These are phyloP conservation scores for Ellobium chinense DNA, from an alignment of 2,888 invertebrate genomes.

Conservation along the genomic window DNA sequence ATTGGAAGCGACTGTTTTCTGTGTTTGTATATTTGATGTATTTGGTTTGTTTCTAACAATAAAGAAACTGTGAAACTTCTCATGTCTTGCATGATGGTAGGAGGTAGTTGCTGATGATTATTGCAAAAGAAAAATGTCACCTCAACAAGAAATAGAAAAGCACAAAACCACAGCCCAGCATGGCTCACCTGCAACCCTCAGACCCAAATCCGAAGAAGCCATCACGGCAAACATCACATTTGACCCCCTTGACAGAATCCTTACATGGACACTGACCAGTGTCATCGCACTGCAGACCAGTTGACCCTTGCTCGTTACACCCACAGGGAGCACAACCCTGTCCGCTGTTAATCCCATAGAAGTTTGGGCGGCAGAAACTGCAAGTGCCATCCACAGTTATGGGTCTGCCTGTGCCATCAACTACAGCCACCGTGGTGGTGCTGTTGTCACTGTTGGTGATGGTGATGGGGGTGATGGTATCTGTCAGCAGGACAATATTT, in stretches of 20 bases:
- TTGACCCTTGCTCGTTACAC: slow-evolving; percentile 57
- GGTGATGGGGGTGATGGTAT: slow-evolving; percentile 27
- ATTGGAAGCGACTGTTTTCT: too few relatives aligned
- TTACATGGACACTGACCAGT: slow-evolving; percentile 70
- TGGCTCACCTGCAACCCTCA: slow-evolving; percentile 44
- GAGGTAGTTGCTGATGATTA: too few relatives aligned
- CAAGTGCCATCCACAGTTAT: slow-evolving; percentile 52
- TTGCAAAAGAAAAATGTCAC: too few relatives aligned
- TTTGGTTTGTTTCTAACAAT: too few relatives aligned
- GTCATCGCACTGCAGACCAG: slow-evolving; percentile 49
- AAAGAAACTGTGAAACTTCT: too few relatives aligned
- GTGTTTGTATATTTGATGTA: too few relatives aligned
- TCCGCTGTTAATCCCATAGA: slow-evolving; percentile 53
- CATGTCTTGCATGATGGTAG: too few relatives aligned
- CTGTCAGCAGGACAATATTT: slow-evolving; percentile 62
- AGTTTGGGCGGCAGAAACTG: slow-evolving; percentile 53
- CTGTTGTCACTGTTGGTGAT: neutral
- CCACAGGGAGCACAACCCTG: slow-evolving; percentile 19
- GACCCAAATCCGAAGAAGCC: slow-evolving; percentile 61
- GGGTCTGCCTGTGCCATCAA: neutral
- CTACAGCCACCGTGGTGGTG: neutral
- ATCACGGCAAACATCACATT: slow-evolving; percentile 64
- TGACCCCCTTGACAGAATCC: slow-evolving; percentile 53
- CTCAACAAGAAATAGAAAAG: too few relatives aligned
- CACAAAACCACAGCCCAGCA: too few relatives aligned